phyloP scores from a whole-genome alignment of 2,797 vertebrate species.

The Betta splendens region DNA sequence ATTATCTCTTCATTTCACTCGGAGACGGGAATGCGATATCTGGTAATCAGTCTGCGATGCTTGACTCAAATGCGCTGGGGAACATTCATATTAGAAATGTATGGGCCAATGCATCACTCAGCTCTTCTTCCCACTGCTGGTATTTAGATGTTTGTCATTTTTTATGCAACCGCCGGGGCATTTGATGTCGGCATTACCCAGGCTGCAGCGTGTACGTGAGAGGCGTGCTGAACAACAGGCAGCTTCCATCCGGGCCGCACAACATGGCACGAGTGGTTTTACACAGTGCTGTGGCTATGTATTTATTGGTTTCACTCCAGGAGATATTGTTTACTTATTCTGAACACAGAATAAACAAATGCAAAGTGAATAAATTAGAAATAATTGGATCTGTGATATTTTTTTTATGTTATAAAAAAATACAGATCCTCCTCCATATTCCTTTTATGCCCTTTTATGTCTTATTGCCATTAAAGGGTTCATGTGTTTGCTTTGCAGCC shows the following conservation, averaged over 20 bases:
- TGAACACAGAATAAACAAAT: not conserved
- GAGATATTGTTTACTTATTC: not conserved
- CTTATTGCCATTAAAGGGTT: constrained; percentile 41
- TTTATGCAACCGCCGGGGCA: constrained; percentile 51
- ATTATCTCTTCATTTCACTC: constrained; percentile 80
- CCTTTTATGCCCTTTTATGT: constrained; percentile 12
- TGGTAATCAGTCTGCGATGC: constrained; percentile 71
- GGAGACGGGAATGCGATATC: constrained; percentile 73
- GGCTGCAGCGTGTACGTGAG: constrained; percentile 18
- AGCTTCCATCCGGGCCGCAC: not conserved
- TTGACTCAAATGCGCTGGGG: constrained; percentile 67
- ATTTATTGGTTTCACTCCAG: not conserved
- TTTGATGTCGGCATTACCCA: constrained; percentile 37
- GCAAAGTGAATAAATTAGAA: not conserved
- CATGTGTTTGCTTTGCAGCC: constrained; percentile 65
- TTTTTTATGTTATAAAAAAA: no score
- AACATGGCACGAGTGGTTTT: not conserved
- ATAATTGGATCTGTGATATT: no score
- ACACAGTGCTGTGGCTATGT: not conserved
- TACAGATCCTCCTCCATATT: not conserved
- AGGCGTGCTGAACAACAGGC: constrained; percentile 29
- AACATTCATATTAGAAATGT: constrained; percentile 62
- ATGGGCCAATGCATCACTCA: constrained; percentile 57
- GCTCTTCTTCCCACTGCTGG: constrained; percentile 49
- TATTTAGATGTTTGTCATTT: constrained; percentile 62